phyloP scores from a whole-genome alignment of 2,113 vertebrate genomes.

The Hystrix cristata region DNA sequence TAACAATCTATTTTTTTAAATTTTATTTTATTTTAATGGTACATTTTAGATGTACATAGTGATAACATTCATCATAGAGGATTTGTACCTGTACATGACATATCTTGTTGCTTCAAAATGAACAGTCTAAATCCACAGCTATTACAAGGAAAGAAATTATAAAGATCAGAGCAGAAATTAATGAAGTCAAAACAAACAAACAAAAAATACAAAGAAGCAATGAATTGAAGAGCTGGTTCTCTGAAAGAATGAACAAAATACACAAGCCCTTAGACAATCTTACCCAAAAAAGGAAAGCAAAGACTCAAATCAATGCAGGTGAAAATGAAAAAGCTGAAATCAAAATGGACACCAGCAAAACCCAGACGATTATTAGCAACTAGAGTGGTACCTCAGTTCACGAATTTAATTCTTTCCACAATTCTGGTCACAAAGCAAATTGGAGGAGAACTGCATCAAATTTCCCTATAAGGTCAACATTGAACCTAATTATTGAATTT shows the following conservation, averaged over 20 bases:
- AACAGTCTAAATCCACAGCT: not conserved
- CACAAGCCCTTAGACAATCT: not conserved
- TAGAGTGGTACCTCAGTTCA: not conserved
- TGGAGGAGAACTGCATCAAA: not conserved
- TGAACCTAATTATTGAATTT: not conserved
- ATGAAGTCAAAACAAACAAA: not conserved
- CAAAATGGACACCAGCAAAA: not conserved
- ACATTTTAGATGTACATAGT: too few species aligned
- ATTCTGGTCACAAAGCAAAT: not conserved
- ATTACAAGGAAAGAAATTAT: not conserved
- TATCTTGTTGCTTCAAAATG: too few species aligned
- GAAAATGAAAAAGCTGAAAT: not conserved
- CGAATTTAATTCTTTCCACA: not conserved
- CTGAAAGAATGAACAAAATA: not conserved
- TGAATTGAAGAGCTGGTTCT: not conserved
- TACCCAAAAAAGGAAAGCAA: not conserved
- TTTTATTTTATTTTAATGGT: too few species aligned
- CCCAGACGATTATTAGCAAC: not conserved
- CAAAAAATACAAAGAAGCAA: not conserved
- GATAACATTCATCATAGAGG: too few species aligned
- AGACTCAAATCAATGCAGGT: not conserved
- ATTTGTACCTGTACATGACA: too few species aligned
- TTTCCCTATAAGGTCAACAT: not conserved
- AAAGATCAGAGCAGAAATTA: not conserved
- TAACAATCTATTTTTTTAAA: too few species aligned